Evolutionary conservation across 2,797 vertebrate genomes (phyloP), one percentile per base, ranked within the genome.

Genomic region (Channa striata): DNA sequence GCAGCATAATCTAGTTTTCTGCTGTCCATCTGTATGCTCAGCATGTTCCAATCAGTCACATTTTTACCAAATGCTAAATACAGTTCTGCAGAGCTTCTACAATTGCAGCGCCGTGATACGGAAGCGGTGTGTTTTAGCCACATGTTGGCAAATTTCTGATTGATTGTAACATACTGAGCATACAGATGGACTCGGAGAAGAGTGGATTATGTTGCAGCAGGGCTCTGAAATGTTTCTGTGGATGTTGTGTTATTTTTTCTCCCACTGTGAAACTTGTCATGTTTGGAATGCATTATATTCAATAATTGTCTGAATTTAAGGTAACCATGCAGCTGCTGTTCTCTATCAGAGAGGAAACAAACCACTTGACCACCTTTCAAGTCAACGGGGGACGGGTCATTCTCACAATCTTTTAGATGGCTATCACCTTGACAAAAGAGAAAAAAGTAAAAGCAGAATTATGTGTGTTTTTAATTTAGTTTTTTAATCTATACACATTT

Each of bases 11-110:
- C 71, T 42, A 9, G 53, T 37, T 68, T 68, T 50, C 65, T 47
- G 48, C 43, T 59, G 58, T 69, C 79, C 78, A 73, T 78, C 82
- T 80, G 75, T 54, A 43, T 37, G n/a, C 50, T 76, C 78, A 80
- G 46, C 82, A 71, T 84, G 80, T 79, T 72, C 56, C 37, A 58
- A 72, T 76, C 33, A 71, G 53, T 59, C 74, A 56, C 56, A 51
- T 64, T 68, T 50, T 51, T 37, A 67, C 48, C 59, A 62, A 78
- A 74, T 36, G n/a, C 30, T 53, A 36, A 52, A 34, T 34, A n/a
- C 50, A 11, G 16, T 69, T 59, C 42, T 78, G 61, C 14, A 64
- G 49, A 77, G 64, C 21, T 19, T 58, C 19, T 40, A 50, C 34
- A 30, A 73, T 49, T 60, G 33, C 52, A 59, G 54, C 16, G 68